Evolutionary conservation across 2,113 vertebrate genomes (phyloP).

Genomic region (Cheilinus undulatus): DNA sequence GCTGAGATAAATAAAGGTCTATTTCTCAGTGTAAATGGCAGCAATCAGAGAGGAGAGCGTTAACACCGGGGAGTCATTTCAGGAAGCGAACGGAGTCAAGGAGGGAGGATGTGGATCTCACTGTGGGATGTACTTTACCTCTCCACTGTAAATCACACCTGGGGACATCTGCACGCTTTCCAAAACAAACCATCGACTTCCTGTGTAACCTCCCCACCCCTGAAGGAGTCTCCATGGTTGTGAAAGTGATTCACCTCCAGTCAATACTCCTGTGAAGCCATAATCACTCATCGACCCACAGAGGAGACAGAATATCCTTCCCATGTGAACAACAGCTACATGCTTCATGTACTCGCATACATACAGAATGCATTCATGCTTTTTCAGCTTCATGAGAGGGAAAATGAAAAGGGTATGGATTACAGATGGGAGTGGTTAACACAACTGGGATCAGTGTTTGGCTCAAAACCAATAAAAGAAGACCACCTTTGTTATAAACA

Average conservation of each 20-base stretch:
- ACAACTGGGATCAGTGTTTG: background rate
- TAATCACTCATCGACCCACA: slow-evolving; percentile 57
- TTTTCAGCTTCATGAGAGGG: background rate
- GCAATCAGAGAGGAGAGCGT: slow-evolving; percentile 61
- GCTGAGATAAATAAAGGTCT: slow-evolving; percentile 57
- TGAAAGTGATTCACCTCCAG: background rate
- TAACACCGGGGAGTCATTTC: slow-evolving; percentile 35
- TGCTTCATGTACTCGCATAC: background rate
- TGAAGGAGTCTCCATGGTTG: no score
- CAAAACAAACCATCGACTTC: no score
- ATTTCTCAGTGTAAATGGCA: slow-evolving; percentile 61
- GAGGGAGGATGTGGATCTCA: no score
- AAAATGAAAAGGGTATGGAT: slow-evolving; percentile 17
- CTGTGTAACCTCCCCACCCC: no score
- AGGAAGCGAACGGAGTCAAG: slow-evolving; percentile 21
- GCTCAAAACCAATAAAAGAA: slow-evolving; percentile 16
- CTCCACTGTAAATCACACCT: background rate
- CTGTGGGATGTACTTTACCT: no score
- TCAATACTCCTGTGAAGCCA: slow-evolving; percentile 44
- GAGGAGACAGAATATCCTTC: background rate
- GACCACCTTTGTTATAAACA: no score
- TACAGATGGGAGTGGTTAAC: background rate
- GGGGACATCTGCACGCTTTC: slow-evolving; percentile 1
- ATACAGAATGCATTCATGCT: background rate
- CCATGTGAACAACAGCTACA: slow-evolving; percentile 15